Conservation (phyloP, 1,140 invertebrate species). For the Euura saliciscinereae region DNA sequence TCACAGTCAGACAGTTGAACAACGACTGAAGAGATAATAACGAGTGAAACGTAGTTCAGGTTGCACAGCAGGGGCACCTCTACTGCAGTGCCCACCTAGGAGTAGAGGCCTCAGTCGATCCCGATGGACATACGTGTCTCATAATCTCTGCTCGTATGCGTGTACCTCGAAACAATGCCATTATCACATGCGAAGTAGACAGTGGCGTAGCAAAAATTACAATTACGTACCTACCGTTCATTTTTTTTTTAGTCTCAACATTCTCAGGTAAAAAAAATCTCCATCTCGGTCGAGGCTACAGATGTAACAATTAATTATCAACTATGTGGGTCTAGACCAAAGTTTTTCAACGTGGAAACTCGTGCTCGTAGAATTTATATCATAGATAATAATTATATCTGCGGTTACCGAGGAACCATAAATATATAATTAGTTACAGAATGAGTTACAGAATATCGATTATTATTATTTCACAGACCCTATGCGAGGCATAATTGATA, state of each 20-base stretch:
- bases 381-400: too few species aligned
- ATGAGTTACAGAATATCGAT: too few species aligned
- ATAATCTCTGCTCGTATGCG: constrained; percentile 21
- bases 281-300: too few species aligned
- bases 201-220: constrained; percentile 42
- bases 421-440: too few species aligned
- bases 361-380: too few species aligned
- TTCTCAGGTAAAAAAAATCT: not conserved
- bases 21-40: constrained; percentile 52
- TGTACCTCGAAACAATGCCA: constrained; percentile 49
- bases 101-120: not conserved
- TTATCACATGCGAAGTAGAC: constrained; percentile 43
- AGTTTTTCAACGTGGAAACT: too few species aligned
- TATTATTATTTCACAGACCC: too few species aligned
- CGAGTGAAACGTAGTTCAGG: constrained; percentile 30
- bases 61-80: constrained; percentile 26
- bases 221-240: constrained; percentile 8
- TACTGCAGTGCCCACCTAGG: not conserved
- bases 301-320: too few species aligned
- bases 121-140: constrained; percentile 5
- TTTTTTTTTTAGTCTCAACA: not conserved
- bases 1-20: constrained; percentile 20
- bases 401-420: too few species aligned
- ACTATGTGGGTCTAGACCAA: too few species aligned
- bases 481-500: too few species aligned